phyloP scores from a whole-genome alignment of 2,113 vertebrate species.

The Salvelinus alpinus region DNA sequence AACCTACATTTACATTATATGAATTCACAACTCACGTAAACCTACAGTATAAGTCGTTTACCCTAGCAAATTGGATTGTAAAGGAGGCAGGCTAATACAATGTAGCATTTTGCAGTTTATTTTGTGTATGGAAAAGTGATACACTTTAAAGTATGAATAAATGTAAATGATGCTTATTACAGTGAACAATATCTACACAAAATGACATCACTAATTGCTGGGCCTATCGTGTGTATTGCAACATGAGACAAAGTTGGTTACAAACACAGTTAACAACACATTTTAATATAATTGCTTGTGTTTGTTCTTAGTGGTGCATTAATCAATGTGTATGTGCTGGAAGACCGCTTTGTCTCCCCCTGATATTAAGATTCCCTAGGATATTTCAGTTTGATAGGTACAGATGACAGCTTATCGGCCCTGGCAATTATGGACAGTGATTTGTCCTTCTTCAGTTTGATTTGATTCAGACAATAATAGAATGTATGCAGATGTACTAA shows the following conservation, averaged over 20 bases:
- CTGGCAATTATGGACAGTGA: constrained; percentile 9
- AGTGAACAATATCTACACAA: no score
- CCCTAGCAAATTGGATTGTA: background rate
- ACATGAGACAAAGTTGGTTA: background rate
- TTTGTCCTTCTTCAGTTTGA: background rate
- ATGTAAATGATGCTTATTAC: background rate
- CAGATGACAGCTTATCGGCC: constrained; percentile 10
- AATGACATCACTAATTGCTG: no score
- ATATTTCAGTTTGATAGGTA: constrained; percentile 42
- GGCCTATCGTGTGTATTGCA: background rate
- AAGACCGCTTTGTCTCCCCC: constrained; percentile 34
- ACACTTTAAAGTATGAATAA: background rate
- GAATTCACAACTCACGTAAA: constrained; percentile 17
- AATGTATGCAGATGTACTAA: background rate
- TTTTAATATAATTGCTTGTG: background rate
- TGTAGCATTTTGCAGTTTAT: no score
- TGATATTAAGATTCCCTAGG: constrained; percentile 47
- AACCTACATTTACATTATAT: constrained; percentile 61
- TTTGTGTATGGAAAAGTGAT: background rate
- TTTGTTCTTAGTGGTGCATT: background rate
- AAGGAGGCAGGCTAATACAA: no score
- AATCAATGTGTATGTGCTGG: constrained; percentile 22
- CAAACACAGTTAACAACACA: background rate
- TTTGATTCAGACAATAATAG: background rate
- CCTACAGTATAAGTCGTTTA: background rate